Conservation (phyloP, 1,140 invertebrate genomes). For the Bombus cullumanus region DNA sequence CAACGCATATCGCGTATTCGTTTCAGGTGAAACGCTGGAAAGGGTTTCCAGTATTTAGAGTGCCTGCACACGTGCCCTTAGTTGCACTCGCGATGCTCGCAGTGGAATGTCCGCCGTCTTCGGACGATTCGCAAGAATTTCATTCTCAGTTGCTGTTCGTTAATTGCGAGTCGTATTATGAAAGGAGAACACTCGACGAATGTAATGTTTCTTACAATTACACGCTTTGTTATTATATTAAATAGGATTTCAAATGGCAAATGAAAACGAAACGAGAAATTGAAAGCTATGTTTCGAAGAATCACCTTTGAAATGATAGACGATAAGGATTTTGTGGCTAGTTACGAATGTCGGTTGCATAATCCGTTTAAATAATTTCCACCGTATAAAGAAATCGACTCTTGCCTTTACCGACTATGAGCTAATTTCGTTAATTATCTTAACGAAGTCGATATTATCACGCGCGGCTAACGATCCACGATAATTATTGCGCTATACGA, state of each 20-base stretch:
- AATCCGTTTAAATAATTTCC: slow-evolving; percentile 5
- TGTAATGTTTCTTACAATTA: background rate
- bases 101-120: slow-evolving; percentile 70
- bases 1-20: background rate
- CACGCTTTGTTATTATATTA: background rate
- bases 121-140: slow-evolving; percentile 59
- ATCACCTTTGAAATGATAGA: background rate
- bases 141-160: slow-evolving; percentile 37
- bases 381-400: background rate
- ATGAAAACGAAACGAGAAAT: background rate
- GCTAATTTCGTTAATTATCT: slow-evolving; percentile 73
- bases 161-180: slow-evolving; percentile 41
- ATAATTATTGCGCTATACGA: slow-evolving; percentile 48
- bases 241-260: background rate
- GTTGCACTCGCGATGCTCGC: slow-evolving; percentile 39
- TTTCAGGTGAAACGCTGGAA: background rate
- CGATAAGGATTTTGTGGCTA: background rate
- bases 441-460: slow-evolving; percentile 54
- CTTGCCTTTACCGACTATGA: background rate
- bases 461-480: slow-evolving; percentile 46
- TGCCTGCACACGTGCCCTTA: slow-evolving; percentile 35
- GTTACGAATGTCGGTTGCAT: background rate
- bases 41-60: background rate
- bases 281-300: background rate
- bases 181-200: slow-evolving; percentile 14